phyloP scores from a whole-genome alignment of 2,797 vertebrate genomes.

The Periparus ater region DNA sequence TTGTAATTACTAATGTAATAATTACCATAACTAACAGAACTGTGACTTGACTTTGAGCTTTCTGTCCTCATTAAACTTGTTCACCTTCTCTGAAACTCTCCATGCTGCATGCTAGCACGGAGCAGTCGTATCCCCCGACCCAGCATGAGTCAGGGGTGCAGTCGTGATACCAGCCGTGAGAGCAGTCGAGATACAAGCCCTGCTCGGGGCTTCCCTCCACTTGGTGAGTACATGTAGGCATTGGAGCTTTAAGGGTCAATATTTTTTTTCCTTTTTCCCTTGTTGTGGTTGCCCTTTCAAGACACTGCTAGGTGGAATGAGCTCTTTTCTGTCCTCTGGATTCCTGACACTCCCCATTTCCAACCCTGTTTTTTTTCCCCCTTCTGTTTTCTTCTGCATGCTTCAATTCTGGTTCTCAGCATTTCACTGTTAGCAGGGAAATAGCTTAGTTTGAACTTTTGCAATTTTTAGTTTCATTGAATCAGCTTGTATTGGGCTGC shows the following conservation, averaged over 20 bases:
- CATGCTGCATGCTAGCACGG: constrained; percentile 96
- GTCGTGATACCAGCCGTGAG: constrained; percentile 98
- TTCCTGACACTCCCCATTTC: constrained; percentile 49
- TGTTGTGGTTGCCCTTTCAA: constrained; percentile 54
- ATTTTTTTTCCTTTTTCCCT: constrained; percentile 19
- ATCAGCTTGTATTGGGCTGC: not conserved
- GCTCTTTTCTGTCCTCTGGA: constrained; percentile 52
- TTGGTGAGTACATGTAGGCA: constrained; percentile 88
- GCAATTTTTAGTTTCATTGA: not conserved
- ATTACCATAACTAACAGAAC: constrained; percentile 72
- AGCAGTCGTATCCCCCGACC: constrained; percentile 98
- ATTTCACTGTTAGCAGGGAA: constrained; percentile 38
- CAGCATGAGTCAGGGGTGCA: constrained; percentile 99
- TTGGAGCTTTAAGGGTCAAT: constrained; percentile 65
- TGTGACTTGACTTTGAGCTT: constrained; percentile 80
- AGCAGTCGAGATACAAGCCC: constrained; percentile 99
- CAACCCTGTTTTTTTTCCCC: constrained; percentile 2
- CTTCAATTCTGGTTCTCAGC: constrained; percentile 47
- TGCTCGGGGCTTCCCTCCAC: constrained; percentile 92
- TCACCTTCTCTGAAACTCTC: constrained; percentile 93
- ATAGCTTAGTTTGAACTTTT: not conserved
- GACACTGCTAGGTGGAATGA: constrained; percentile 68
- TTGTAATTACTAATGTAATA: constrained; percentile 69
- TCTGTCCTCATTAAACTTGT: constrained; percentile 86
- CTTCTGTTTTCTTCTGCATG: constrained; percentile 74